A percentile compares a stretch with the other conserved stretches of the same genome.
Conservation (phyloP, 2,113 vertebrate species). For the Campylomormyrus numenius region DNA sequence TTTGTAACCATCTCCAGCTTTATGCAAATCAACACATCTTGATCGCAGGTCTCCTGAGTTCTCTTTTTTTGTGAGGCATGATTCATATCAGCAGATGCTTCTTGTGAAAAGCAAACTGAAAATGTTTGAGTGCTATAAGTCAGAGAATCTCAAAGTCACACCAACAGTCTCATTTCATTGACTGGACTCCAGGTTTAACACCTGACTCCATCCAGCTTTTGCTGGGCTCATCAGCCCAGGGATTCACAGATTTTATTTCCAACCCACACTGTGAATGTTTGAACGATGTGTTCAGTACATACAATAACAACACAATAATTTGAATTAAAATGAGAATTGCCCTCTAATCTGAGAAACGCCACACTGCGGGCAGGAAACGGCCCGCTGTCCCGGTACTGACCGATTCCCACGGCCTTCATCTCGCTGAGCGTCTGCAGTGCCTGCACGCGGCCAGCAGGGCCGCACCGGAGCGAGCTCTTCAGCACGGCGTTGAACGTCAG, state of each 20-base stretch:
- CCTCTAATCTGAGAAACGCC: neutral
- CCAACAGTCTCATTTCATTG: neutral
- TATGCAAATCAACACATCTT: neutral
- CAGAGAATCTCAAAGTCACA: neutral
- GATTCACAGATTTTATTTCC: neutral
- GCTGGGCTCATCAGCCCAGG: neutral
- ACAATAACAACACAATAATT: neutral
- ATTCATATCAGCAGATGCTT: neutral
- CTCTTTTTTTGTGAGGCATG: neutral
- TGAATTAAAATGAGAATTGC: neutral
- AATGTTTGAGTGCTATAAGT: neutral
- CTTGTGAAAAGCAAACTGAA: neutral
- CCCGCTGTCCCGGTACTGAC: conserved; percentile 46
- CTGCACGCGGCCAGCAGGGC: conserved; percentile 49
- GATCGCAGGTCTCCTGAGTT: neutral
- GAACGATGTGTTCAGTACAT: neutral
- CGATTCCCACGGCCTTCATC: conserved; percentile 80
- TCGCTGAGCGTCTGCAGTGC: conserved; percentile 64
- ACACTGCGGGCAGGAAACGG: neutral
- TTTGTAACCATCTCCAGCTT: neutral
- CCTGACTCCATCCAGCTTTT: neutral
- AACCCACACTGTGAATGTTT: neutral
- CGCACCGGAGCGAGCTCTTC: conserved; percentile 65
- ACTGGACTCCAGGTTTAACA: neutral
- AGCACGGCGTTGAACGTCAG: conserved; percentile 80